Evolutionary conservation across 1,140 invertebrate genomes (phyloP).

Genomic region (Diploscapter pachys): DNA sequence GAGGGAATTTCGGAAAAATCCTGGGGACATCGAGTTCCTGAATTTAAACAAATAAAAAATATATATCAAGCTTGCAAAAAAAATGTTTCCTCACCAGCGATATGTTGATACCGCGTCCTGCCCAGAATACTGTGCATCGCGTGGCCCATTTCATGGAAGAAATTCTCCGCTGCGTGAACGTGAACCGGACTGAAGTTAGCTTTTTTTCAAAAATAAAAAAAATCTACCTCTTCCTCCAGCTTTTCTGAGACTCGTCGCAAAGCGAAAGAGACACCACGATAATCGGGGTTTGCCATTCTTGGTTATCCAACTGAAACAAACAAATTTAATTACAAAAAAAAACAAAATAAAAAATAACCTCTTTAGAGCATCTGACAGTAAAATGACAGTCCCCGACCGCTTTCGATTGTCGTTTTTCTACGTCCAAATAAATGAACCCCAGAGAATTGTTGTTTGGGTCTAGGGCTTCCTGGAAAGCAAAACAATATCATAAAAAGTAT

Average conservation of each 20-base stretch:
- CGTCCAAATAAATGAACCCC: constrained; percentile 95
- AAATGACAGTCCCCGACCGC: constrained; percentile 97
- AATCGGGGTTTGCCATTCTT: constrained; percentile 72
- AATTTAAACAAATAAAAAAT: constrained; percentile 19
- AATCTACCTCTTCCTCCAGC: constrained; percentile 13
- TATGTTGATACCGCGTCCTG: constrained; percentile 89
- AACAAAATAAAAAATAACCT: constrained; percentile 55
- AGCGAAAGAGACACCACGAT: constrained; percentile 83
- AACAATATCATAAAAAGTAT: not conserved
- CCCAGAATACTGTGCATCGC: constrained; percentile 98
- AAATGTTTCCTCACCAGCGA: constrained; percentile 70
- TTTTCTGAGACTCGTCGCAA: not conserved
- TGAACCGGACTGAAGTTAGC: constrained; percentile 71
- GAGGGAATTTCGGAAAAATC: constrained; percentile 98
- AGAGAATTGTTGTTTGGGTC: constrained; percentile 60
- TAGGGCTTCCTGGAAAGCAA: constrained; percentile 43
- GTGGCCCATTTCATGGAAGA: constrained; percentile 99
- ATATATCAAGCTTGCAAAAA: constrained; percentile 8
- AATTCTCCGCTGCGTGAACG: constrained; percentile 82
- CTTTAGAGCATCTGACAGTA: constrained; percentile 87
- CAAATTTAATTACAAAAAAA: constrained; percentile 1
- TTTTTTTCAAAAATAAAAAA: constrained; percentile 58
- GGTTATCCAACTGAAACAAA: constrained; percentile 44
- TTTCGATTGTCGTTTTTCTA: constrained; percentile 83
- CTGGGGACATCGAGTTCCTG: constrained; percentile 82